A percentile compares a stretch with the other conserved stretches of the same genome.
Evolutionary conservation across 2,113 vertebrate species (phyloP).

Genomic region (Protobothrops mucrosquamatus): DNA sequence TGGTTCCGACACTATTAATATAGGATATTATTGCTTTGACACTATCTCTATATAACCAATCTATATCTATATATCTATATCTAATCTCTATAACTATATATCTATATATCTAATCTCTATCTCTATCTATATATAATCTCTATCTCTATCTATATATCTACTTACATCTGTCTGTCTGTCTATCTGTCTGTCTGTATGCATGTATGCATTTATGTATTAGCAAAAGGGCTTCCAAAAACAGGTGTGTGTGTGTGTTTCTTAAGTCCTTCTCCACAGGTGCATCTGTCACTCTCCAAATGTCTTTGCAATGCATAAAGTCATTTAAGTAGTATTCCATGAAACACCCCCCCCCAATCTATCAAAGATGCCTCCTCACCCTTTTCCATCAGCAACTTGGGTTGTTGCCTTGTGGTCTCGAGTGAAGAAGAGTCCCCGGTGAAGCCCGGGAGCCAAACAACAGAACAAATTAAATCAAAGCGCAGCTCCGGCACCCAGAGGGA

Average conservation of each 20-base stretch:
- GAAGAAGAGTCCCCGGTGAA: conserved; percentile 50
- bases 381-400: conserved; percentile 20
- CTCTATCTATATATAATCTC: too few relatives aligned
- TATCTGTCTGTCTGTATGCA: too few relatives aligned
- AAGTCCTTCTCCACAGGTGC: conserved; percentile 51
- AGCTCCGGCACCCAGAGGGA: conserved; percentile 70
- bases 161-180: too few relatives aligned
- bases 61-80: too few relatives aligned
- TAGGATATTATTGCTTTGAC: too few relatives aligned
- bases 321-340: conserved; percentile 67
- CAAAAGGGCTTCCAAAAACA: conserved; percentile 25
- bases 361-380: conserved; percentile 49
- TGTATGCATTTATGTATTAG: not conserved
- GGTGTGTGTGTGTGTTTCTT: conserved; percentile 29
- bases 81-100: too few relatives aligned
- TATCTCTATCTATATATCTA: too few relatives aligned
- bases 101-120: too few relatives aligned
- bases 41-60: too few relatives aligned
- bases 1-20: too few relatives aligned
- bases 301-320: conserved; percentile 65
- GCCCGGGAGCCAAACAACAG: conserved; percentile 70
- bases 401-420: conserved; percentile 49
- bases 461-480: conserved; percentile 77
- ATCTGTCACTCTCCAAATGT: conserved; percentile 59
- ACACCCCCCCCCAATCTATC: conserved; percentile 61